phyloP scores from a whole-genome alignment of 2,113 vertebrate species.

The Leiothrix lutea region DNA sequence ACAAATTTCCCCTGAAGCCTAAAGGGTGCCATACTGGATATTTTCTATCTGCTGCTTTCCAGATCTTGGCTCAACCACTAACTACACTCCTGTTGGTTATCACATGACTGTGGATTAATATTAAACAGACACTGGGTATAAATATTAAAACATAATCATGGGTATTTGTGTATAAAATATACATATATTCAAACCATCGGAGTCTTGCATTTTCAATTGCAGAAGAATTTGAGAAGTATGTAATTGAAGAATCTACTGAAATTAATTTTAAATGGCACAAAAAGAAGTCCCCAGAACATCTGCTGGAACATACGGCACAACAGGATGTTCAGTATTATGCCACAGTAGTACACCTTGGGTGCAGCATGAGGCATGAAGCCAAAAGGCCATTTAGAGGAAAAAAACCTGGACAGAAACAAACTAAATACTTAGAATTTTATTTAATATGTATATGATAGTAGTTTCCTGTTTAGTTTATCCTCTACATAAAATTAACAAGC shows the following conservation, averaged over 20 bases:
- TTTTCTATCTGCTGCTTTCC: background rate
- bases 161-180: background rate
- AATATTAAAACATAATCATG: background rate
- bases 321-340: background rate
- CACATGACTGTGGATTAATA: background rate
- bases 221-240: background rate
- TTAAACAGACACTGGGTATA: background rate
- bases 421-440: background rate
- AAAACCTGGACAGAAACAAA: background rate
- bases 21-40: background rate
- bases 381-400: background rate
- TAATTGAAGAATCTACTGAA: background rate
- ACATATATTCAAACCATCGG: background rate
- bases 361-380: background rate
- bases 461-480: background rate
- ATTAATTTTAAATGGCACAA: background rate
- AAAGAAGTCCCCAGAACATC: conserved; percentile 32
- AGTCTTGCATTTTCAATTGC: background rate
- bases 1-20: background rate
- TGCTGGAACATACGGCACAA: background rate
- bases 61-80: background rate
- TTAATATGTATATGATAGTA: background rate
- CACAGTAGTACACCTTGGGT: conserved; percentile 17
- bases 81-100: background rate
- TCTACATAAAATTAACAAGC: background rate